Evolutionary conservation across 2,113 vertebrate species (phyloP).

Genomic region (Zootoca vivipara): DNA sequence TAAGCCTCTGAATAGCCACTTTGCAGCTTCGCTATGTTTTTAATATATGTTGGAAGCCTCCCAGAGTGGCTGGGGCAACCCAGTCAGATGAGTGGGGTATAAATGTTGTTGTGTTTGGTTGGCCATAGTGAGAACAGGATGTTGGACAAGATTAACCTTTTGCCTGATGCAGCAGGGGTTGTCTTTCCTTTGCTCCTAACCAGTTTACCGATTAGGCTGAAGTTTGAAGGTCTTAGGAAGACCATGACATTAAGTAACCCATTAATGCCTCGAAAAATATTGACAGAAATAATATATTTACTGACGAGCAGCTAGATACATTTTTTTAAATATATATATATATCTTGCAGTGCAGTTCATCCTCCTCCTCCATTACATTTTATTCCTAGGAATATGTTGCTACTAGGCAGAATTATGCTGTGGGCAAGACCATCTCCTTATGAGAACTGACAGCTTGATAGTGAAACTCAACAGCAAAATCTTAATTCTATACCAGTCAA

Average conservation of each 20-base stretch:
- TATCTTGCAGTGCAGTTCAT: conserved; percentile 24
- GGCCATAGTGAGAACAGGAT: no score
- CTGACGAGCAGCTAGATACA: conserved; percentile 8
- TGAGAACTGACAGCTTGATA: conserved; percentile 43
- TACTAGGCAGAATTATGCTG: conserved; percentile 52
- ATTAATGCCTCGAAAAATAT: not conserved
- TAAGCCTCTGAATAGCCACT: no score
- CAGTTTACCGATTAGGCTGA: conserved; percentile 37
- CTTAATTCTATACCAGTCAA: conserved; percentile 26
- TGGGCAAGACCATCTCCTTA: conserved; percentile 36
- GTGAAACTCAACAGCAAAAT: conserved; percentile 6
- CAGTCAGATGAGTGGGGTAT: no score
- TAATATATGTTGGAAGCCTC: no score
- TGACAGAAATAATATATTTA: conserved; percentile 11
- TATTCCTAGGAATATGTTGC: conserved; percentile 50
- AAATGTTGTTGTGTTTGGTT: no score
- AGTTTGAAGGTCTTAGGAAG: conserved; percentile 26
- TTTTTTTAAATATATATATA: conserved; percentile 41
- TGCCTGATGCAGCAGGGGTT: no score
- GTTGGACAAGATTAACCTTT: no score
- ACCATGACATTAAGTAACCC: conserved; percentile 23
- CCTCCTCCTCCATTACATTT: conserved; percentile 3
- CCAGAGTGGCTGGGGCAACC: no score
- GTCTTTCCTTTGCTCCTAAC: no score
- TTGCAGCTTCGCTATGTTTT: no score